Evolutionary conservation across 2,888 invertebrate species (phyloP).

Genomic region (Chesias legatella): DNA sequence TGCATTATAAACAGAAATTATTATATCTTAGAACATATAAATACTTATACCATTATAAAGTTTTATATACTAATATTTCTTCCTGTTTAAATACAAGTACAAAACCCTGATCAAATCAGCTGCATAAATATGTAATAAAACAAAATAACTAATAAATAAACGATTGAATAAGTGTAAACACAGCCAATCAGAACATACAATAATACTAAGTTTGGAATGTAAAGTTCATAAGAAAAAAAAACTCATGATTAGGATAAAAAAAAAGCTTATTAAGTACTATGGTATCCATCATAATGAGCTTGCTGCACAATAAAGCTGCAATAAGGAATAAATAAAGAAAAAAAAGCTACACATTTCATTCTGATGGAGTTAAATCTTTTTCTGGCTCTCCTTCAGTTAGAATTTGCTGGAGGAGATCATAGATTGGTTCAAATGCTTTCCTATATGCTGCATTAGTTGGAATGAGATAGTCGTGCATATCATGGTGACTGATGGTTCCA

Average conservation of each 20-base stretch:
- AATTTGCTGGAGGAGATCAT: conserved; percentile 89
- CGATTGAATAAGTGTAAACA: conserved; percentile 43
- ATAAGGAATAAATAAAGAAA: conserved; percentile 30
- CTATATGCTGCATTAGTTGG: conserved; percentile 92
- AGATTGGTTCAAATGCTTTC: conserved; percentile 92
- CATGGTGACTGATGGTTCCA: conserved; percentile 91
- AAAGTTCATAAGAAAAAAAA: conserved; percentile 48
- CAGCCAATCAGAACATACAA: conserved; percentile 58
- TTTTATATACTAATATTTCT: conserved; percentile 4
- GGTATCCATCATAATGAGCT: conserved; percentile 71
- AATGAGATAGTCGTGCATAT: conserved; percentile 95
- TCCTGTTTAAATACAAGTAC: conserved; percentile 5
- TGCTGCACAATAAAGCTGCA: conserved; percentile 59
- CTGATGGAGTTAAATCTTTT: conserved; percentile 86
- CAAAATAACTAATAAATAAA: conserved; percentile 30
- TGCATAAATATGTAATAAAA: conserved; percentile 25
- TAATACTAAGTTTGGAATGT: conserved; percentile 70
- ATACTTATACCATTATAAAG: conserved; percentile 9
- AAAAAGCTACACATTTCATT: conserved; percentile 62
- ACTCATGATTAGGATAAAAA: conserved; percentile 64
- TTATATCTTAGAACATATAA: conserved; percentile 5
- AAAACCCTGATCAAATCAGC: conserved; percentile 15
- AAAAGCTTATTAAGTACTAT: conserved; percentile 76
- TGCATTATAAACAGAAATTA: conserved; percentile 4
- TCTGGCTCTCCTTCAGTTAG: conserved; percentile 87